Conservation (phyloP, 2,113 vertebrate genomes). For the Anser brachyrhynchus region DNA sequence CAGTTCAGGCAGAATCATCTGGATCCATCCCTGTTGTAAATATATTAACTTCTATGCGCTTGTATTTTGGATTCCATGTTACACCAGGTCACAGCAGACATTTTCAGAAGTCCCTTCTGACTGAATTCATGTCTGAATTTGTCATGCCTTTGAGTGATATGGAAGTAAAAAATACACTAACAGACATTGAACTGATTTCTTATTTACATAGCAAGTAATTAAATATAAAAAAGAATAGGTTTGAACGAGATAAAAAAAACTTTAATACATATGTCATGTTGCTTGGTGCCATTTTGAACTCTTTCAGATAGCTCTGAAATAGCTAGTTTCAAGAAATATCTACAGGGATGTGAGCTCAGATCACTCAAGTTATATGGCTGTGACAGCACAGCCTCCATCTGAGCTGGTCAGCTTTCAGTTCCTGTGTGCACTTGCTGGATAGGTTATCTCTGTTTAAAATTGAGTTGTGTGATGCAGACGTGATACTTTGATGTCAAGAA, state of each 20-base stretch:
- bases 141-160: not conserved
- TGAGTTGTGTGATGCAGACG: not conserved
- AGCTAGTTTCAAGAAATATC: not conserved
- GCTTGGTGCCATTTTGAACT: not conserved
- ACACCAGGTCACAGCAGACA: slow-evolving; percentile 10
- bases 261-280: not conserved
- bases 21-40: slow-evolving; percentile 13
- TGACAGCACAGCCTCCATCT: not conserved
- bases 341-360: not conserved
- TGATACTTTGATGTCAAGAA: not conserved
- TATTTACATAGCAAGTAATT: slow-evolving; percentile 39
- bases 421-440: not conserved
- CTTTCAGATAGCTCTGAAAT: not conserved
- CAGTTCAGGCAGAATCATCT: not conserved
- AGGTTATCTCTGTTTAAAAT: not conserved
- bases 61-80: not conserved
- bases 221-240: not conserved
- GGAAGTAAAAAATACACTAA: not conserved
- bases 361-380: not conserved
- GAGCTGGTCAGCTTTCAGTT: not conserved
- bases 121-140: not conserved
- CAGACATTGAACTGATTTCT: not conserved
- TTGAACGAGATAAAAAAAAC: not conserved
- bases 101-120: slow-evolving; percentile 33
- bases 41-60: slow-evolving; percentile 8